phyloP scores from a whole-genome alignment of 2,113 vertebrate genomes.

The Zapornia atra region DNA sequence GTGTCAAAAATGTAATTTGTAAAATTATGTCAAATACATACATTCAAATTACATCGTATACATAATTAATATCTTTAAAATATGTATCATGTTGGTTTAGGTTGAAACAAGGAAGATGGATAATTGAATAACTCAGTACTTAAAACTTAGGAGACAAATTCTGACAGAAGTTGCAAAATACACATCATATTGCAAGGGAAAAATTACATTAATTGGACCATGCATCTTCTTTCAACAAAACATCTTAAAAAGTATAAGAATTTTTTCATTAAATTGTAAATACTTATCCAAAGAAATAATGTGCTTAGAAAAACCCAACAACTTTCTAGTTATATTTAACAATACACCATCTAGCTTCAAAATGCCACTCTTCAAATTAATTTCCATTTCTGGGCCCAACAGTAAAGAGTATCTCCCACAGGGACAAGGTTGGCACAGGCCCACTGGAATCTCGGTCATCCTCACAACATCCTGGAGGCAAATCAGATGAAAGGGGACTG shows the following conservation, averaged over 20 bases:
- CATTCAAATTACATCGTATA: neutral
- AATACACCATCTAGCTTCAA: neutral
- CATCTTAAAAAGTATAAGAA: neutral
- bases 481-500: neutral
- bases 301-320: neutral
- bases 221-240: neutral
- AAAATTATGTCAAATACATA: neutral
- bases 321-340: neutral
- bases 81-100: neutral
- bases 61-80: neutral
- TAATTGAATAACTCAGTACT: neutral
- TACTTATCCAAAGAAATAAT: neutral
- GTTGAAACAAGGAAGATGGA: neutral
- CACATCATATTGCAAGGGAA: rapidly evolving
- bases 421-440: neutral
- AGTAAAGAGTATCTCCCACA: neutral
- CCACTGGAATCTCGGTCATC: neutral
- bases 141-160: neutral
- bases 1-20: neutral
- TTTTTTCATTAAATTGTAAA: neutral
- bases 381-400: neutral
- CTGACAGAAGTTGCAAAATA: neutral
- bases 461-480: neutral
- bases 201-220: neutral
- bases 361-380: neutral